Base-by-base conservation (phyloP, 2,797 vertebrate genomes). In the Lithobates sylvaticus region DNA sequence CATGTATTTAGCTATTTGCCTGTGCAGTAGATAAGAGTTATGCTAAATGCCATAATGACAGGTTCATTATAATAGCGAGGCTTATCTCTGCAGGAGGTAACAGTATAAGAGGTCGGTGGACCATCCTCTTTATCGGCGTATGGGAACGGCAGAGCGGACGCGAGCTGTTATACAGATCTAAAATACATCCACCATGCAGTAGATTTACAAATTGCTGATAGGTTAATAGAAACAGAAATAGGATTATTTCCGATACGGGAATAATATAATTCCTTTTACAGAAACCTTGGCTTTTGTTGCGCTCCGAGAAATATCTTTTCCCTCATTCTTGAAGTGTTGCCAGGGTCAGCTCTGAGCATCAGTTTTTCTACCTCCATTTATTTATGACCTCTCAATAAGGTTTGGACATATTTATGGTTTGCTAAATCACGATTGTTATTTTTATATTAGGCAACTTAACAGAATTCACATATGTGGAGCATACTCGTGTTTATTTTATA, bases 401-500 rank as follows among this genome's bases (percentile, higher is more conserved):
- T 80, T 87, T 84, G 29, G 86, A 87, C 86, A 87, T 87, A 84
- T 87, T 87, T 87, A 87, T 87, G 81, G 86, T 80, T 87, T 84
- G 86, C 86, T 84, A 87, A 87, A 87, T 84, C 86, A 76, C 26
- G 81, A 87, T 87, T 87, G 86, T 87, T 87, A 84, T 87, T 87
- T 87, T 87, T 80, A 74, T 87, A 87, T 87, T 80, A 87, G 68
- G 81, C 76, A 87, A 87, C 81, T 74, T 87, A 87, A 87, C 86
- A 79, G 76, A 75, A 83, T 68, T 87, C 86, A 84, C 86, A 87
- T 87, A 87, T 87, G 86, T 84, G 86, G 47, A 84, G 61, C 86
- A 87, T 71, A 87, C 81, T 74, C 71, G 76, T 87, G 86, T 84
- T 87, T 87, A 87, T 87, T 80, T 84, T 87, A 87, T 71, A 76